Percentiles rank a stretch among this genome's conserved stretches.
Evolutionary conservation across 1,140 invertebrate genomes (phyloP).

Genomic region (Drosophila pectinifera): DNA sequence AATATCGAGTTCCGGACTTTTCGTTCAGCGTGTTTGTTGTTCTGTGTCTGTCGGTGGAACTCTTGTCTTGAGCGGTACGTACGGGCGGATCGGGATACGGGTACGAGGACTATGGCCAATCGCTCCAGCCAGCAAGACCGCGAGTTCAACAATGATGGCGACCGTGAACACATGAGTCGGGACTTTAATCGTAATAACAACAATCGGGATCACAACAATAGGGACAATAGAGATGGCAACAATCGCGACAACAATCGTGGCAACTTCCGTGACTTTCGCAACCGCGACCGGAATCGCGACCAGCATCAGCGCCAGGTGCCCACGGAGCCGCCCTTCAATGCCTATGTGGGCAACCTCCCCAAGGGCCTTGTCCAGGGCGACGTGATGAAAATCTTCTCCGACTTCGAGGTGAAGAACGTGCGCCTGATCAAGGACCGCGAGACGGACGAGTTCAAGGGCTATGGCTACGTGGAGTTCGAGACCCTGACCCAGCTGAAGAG

Average conservation of each 20-base stretch:
- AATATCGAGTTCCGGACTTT: conserved; percentile 62
- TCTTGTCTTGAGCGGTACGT: conserved; percentile 3
- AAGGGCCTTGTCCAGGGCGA: conserved; percentile 95
- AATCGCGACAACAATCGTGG: conserved; percentile 17
- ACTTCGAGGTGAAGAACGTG: conserved; percentile 91
- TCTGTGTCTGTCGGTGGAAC: conserved; percentile 14
- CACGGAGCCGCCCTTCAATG: conserved; percentile 94
- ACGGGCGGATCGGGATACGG: conserved; percentile 5
- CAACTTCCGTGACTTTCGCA: conserved; percentile 43
- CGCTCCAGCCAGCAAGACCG: conserved; percentile 38
- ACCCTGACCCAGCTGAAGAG: conserved; percentile 90
- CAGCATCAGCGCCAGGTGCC: conserved; percentile 87
- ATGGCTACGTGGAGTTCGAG: conserved; percentile 98
- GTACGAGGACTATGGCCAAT: conserved; percentile 59
- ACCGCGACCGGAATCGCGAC: conserved; percentile 67
- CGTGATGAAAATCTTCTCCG: conserved; percentile 94
- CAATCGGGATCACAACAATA: conserved; percentile 11
- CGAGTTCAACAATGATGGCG: conserved; percentile 29
- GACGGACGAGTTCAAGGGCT: conserved; percentile 97
- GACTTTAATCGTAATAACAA: conserved; percentile 20
- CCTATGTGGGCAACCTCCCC: conserved; percentile 96
- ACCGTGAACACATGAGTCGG: conserved; percentile 11
- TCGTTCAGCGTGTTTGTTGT: conserved; percentile 13
- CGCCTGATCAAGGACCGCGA: conserved; percentile 96
- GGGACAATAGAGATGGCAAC: conserved; percentile 18